Evolutionary conservation across 2,888 invertebrate species (phyloP).

Genomic region (Alentia gelatinosa): DNA sequence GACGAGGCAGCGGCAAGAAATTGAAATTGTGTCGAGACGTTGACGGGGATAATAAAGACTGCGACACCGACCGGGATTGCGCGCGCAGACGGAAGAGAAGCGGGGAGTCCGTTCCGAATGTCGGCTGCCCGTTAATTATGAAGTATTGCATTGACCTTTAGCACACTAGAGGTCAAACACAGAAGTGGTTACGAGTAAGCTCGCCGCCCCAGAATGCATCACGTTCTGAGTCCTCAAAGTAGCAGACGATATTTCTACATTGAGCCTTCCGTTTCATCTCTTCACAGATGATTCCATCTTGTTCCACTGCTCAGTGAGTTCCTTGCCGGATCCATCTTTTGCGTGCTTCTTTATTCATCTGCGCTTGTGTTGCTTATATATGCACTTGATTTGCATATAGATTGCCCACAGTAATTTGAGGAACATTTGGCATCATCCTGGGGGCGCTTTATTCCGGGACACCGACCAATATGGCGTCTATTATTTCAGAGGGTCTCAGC

Average conservation of each 20-base stretch:
- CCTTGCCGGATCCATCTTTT: too few relatives aligned
- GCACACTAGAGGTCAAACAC: too few relatives aligned
- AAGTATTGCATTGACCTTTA: too few relatives aligned
- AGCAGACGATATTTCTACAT: too few relatives aligned
- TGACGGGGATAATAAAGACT: not conserved
- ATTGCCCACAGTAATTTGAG: not conserved
- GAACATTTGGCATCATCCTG: not conserved
- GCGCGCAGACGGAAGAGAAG: not conserved
- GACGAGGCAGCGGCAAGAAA: not conserved
- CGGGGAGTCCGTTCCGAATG: too few relatives aligned
- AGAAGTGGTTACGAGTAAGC: too few relatives aligned
- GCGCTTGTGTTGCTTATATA: not conserved
- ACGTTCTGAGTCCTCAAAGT: too few relatives aligned
- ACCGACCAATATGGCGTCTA: not conserved
- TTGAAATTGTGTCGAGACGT: not conserved
- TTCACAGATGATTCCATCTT: too few relatives aligned
- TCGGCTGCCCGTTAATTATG: too few relatives aligned
- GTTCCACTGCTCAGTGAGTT: too few relatives aligned
- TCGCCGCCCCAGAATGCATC: too few relatives aligned
- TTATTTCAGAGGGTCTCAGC: not conserved
- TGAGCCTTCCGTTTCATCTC: too few relatives aligned
- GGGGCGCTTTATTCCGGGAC: not conserved
- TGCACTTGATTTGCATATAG: not conserved
- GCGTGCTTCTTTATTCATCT: not conserved
- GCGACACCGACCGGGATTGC: not conserved